Conservation (phyloP, 2,113 vertebrate species). For the Aepyceros melampus region DNA sequence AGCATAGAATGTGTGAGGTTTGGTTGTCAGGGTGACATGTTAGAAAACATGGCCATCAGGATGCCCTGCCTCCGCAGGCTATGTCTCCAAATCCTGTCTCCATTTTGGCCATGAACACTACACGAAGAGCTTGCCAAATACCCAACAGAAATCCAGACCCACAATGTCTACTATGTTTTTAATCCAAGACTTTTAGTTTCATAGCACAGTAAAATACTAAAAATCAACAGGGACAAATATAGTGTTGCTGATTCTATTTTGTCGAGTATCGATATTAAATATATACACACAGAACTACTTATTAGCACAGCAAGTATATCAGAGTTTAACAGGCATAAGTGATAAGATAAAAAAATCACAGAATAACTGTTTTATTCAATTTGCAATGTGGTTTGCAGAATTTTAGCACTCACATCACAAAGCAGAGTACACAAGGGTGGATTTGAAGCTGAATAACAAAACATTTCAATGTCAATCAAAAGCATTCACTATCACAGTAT, state of each 20-base stretch:
- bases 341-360: background rate
- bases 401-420: background rate
- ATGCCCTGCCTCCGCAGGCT: background rate
- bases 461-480: background rate
- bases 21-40: background rate
- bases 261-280: background rate
- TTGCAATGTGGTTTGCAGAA: background rate
- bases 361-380: background rate
- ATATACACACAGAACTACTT: background rate
- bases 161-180: background rate
- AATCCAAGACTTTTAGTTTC: background rate
- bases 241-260: slow-evolving; percentile 1
- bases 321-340: background rate
- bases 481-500: background rate
- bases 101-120: background rate
- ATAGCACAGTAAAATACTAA: background rate
- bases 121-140: background rate
- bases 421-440: background rate
- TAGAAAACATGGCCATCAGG: background rate
- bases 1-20: background rate
- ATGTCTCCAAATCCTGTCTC: background rate
- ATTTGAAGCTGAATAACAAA: background rate
- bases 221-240: background rate
- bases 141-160: background rate
- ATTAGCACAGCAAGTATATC: background rate